phyloP scores from a whole-genome alignment of 2,888 invertebrate species.

The Glyphotaelius pellucidus region DNA sequence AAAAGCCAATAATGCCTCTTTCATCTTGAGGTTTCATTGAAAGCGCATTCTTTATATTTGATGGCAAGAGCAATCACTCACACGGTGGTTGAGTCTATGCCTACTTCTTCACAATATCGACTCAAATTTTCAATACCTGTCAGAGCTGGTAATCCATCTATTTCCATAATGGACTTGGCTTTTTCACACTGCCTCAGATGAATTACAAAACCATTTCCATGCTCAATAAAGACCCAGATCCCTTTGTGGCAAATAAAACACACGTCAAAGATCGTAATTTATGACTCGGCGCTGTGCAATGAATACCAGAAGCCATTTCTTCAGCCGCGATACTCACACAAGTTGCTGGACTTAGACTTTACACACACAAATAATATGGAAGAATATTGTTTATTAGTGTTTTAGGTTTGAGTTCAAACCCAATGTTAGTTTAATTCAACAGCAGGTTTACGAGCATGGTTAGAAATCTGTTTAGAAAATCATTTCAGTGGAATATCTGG shows the following conservation, averaged over 20 bases:
- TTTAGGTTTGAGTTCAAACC: background rate
- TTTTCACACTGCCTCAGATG: slow-evolving; percentile 46
- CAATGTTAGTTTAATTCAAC: background rate
- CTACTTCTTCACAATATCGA: slow-evolving; percentile 43
- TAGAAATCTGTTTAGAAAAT: background rate
- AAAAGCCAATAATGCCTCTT: slow-evolving; percentile 26
- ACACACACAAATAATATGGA: background rate
- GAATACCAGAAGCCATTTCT: slow-evolving; percentile 39
- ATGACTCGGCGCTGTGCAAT: slow-evolving; percentile 15
- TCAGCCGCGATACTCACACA: background rate
- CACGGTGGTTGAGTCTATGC: slow-evolving; percentile 29
- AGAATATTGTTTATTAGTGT: slow-evolving; percentile 15
- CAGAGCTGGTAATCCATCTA: slow-evolving; percentile 55
- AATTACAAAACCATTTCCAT: slow-evolving; percentile 40
- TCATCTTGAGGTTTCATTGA: slow-evolving; percentile 8
- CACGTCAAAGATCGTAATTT: slow-evolving; percentile 49
- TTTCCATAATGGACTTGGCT: slow-evolving; percentile 41
- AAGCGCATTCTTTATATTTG: background rate
- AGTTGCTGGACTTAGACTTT: background rate
- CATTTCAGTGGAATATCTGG: background rate
- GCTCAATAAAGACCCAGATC: slow-evolving; percentile 26
- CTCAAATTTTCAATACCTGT: slow-evolving; percentile 58
- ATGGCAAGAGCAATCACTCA: slow-evolving; percentile 37
- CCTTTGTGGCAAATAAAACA: slow-evolving; percentile 35
- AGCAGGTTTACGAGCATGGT: background rate